Evolutionary conservation across 1,140 invertebrate species (phyloP), one percentile per base, ranked within the genome.

Genomic region (Brachionus rubens): DNA sequence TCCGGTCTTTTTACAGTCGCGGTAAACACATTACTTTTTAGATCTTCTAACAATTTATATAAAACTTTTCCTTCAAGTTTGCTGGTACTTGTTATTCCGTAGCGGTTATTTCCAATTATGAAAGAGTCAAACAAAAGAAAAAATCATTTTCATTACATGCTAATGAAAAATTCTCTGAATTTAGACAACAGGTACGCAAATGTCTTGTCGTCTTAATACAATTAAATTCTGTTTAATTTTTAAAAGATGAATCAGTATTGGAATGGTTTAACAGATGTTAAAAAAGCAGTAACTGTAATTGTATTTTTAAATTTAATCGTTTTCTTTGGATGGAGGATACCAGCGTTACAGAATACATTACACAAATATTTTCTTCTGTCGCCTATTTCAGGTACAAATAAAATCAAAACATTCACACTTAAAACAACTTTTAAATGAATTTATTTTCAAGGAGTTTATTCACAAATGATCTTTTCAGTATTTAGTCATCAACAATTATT

Each of bases 341-440:
- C 43, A 6, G 10, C 21, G 26, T 12, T 65, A 10, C 59, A 65
- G 50, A 41, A 48, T 10, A 1, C 1, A 24, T 19, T 72, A 36
- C 30, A 19, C 14, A 72, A 72, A 72, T 72, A 72, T 30, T 72
- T 72, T 33, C 46, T 72, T 50, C 68, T 65, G 10, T 72, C 68
- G 16, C 46, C 68, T 5, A 14, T 26, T 12, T 50, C 46, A 50
- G 46, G 68, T 14, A 40, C 3, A 4, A 50, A 12, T 12, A 19
- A 26, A 19, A 12, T 5, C 3, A 26, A 50, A 50, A 50, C 3
- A 19, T 19, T 26, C 12, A 50, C 3, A 5, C 48, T 50, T 4
- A 4, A 3, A 12, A 26, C 3, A 50, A 50, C 12, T 19, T 26
- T 50, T 50, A 50, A 3, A 19, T 50, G n/a, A n/a, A n/a, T n/a